Conservation (phyloP, 2,888 invertebrate species). For the Xestia ashworthii region DNA sequence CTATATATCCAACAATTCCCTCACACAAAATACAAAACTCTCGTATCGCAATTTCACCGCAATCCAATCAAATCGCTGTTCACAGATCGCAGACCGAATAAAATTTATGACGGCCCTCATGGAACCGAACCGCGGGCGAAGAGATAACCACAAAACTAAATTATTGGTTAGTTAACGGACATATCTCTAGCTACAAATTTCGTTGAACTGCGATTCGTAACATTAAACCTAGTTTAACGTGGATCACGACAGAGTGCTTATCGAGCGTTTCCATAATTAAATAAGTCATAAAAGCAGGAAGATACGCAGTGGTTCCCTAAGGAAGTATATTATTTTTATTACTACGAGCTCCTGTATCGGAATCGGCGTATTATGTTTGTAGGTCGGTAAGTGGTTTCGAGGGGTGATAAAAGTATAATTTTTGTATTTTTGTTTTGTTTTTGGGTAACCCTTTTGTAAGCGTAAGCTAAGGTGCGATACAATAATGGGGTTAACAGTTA, state of each 20-base stretch:
- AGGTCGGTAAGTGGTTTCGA: conserved; percentile 16
- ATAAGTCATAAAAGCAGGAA: conserved; percentile 31
- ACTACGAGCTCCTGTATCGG: background rate
- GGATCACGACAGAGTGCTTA: conserved; percentile 32
- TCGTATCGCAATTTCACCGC: conserved; percentile 19
- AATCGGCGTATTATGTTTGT: conserved; percentile 24
- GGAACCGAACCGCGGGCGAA: background rate
- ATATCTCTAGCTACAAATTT: conserved; percentile 26
- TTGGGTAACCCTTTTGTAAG: background rate
- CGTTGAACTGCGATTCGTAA: conserved; percentile 18
- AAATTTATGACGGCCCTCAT: conserved; percentile 39
- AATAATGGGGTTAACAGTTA: background rate
- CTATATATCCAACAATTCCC: conserved; percentile 2
- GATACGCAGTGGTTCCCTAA: background rate
- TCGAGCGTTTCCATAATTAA: conserved; percentile 42
- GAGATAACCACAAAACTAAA: conserved; percentile 44
- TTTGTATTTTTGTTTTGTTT: conserved; percentile 20
- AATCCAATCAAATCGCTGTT: conserved; percentile 30
- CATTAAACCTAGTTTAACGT: conserved; percentile 10
- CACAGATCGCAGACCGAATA: conserved; percentile 37
- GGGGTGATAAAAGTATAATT: conserved; percentile 8
- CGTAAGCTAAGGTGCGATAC: background rate
- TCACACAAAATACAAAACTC: conserved; percentile 6
- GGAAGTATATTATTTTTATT: conserved; percentile 27
- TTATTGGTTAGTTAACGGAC: conserved; percentile 14